Conservation (phyloP, 2,888 invertebrate genomes). For the Leptopilina drosophilae region DNA sequence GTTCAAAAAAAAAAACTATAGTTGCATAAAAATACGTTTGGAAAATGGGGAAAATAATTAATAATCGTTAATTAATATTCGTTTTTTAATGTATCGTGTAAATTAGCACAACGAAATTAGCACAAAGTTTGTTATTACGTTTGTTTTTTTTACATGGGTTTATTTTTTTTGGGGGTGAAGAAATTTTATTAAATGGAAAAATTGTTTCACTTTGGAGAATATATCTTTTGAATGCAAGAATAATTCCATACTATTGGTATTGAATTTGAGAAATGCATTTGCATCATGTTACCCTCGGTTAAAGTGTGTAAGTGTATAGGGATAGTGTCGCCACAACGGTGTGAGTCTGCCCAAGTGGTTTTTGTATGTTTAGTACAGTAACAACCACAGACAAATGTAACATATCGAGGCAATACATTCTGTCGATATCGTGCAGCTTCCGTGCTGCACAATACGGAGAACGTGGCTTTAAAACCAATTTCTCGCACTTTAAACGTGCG, state of each 20-base stretch:
- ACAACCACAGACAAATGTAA: conserved; percentile 43
- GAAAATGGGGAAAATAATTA: no score
- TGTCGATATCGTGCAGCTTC: conserved; percentile 46
- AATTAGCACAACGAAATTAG: no score
- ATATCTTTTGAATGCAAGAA: not conserved
- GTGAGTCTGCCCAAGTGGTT: conserved; percentile 1
- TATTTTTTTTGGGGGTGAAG: no score
- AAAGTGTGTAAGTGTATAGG: not conserved
- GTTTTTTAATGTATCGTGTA: no score
- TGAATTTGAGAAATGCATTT: conserved; percentile 8
- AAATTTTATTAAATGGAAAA: not conserved
- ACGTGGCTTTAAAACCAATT: conserved; percentile 50
- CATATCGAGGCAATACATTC: conserved; percentile 55
- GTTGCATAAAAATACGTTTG: no score
- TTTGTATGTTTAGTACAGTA: conserved; percentile 8
- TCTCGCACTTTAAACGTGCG: conserved; percentile 50
- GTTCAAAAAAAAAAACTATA: no score
- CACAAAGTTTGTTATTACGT: no score
- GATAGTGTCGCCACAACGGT: not conserved
- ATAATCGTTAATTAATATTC: no score
- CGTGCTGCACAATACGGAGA: conserved; percentile 48
- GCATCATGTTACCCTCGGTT: conserved; percentile 18
- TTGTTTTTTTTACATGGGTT: no score
- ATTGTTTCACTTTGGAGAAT: not conserved
- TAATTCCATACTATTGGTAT: not conserved